These are phyloP conservation scores for Drosophila sucinea DNA, from an alignment of 1,140 invertebrate species.

Conservation along the genomic window DNA sequence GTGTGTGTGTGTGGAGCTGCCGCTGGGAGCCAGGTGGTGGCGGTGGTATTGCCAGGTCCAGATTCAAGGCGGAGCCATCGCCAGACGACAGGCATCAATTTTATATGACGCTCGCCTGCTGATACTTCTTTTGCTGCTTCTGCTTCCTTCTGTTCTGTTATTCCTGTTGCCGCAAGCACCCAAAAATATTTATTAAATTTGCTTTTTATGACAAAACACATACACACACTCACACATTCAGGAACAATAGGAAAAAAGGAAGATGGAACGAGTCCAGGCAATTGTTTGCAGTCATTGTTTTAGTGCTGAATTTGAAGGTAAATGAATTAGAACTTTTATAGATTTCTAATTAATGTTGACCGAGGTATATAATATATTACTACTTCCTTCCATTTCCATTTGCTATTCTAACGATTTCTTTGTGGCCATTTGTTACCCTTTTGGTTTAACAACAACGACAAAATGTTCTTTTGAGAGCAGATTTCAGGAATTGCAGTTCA, in stretches of 20 bases:
- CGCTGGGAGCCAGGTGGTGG: constrained; percentile 15
- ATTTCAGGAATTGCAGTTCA: too few relatives aligned
- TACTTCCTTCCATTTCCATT: neutral
- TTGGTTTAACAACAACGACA: too few relatives aligned
- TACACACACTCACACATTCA: constrained; percentile 20
- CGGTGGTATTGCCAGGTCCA: constrained; percentile 29
- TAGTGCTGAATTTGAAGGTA: constrained; percentile 18
- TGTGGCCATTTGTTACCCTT: too few relatives aligned
- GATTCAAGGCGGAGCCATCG: constrained; percentile 33
- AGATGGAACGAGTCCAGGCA: constrained; percentile 36
- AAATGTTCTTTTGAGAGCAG: too few relatives aligned
- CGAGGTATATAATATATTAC: neutral
- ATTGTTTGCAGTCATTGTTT: constrained; percentile 58
- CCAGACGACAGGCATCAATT: constrained; percentile 73
- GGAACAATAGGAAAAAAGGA: constrained; percentile 38
- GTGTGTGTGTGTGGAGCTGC: constrained; percentile 28
- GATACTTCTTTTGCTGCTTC: constrained; percentile 20
- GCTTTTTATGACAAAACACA: constrained; percentile 56
- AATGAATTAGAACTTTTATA: constrained; percentile 5
- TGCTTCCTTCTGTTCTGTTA: neutral
- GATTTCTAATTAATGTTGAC: constrained; percentile 1
- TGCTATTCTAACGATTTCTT: too few relatives aligned
- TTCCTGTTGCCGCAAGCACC: constrained; percentile 29
- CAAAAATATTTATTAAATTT: constrained; percentile 76
- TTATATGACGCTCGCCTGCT: constrained; percentile 60